Evolutionary conservation across 2,888 invertebrate genomes (phyloP).

Genomic region (Lycaena phlaeas): DNA sequence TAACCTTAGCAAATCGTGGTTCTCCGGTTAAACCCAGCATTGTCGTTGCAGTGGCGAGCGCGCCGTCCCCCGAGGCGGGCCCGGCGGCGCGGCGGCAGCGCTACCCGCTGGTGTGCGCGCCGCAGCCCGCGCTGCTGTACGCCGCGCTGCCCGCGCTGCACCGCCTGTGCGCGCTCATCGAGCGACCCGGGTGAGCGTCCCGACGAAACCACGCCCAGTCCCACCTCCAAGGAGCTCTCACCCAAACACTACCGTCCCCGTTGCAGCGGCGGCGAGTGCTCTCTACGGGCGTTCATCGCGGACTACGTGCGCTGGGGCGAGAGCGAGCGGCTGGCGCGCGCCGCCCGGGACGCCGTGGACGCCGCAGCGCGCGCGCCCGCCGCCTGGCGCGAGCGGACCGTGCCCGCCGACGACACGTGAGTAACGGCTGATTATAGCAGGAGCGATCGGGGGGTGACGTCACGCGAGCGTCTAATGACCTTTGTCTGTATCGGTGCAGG

Average conservation of each 20-base stretch:
- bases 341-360: constrained; percentile 47
- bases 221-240: too few relatives aligned
- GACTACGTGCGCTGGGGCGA: constrained; percentile 92
- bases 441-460: too few relatives aligned
- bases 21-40: too few relatives aligned
- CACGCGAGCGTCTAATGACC: too few relatives aligned
- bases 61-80: too few relatives aligned
- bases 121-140: constrained; percentile 79
- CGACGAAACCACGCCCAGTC: too few relatives aligned
- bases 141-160: constrained; percentile 87
- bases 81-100: constrained; percentile 24
- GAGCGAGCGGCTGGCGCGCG: constrained; percentile 74
- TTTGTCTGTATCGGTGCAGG: too few relatives aligned
- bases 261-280: constrained; percentile 69
- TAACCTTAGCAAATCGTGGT: too few relatives aligned
- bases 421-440: not conserved
- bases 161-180: constrained; percentile 88
- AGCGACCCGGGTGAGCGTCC: constrained; percentile 74
- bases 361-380: constrained; percentile 78
- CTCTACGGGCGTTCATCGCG: constrained; percentile 86
- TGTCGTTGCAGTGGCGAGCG: too few relatives aligned
- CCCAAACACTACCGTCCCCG: too few relatives aligned
- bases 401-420: constrained; percentile 42
- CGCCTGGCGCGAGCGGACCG: constrained; percentile 84
- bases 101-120: constrained; percentile 77